These are phyloP conservation scores for Horisme vitalbata DNA, from an alignment of 2,888 invertebrate species.

Conservation along the genomic window DNA sequence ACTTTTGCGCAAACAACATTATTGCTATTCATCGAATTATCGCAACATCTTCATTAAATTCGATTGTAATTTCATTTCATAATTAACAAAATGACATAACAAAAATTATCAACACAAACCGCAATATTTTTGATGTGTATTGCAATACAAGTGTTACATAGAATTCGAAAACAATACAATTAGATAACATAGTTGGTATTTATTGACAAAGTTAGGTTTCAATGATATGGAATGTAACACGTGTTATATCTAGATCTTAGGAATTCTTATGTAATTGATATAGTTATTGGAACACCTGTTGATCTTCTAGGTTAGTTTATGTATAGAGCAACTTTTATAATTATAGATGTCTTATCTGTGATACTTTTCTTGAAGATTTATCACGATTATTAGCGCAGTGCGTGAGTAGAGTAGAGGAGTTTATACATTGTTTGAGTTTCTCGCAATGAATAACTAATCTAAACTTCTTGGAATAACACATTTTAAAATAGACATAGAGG, in stretches of 20 bases:
- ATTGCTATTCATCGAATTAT: constrained; percentile 17
- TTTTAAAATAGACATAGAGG: no score
- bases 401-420: no score
- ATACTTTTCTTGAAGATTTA: not conserved
- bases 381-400: not conserved
- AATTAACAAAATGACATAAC: constrained; percentile 39
- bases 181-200: constrained; percentile 21
- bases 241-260: constrained; percentile 28
- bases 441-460: no score
- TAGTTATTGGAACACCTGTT: constrained; percentile 25
- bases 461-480: no score
- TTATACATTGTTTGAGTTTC: no score
- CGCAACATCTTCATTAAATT: constrained; percentile 17
- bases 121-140: constrained; percentile 28
- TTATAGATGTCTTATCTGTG: no score
- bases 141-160: constrained; percentile 31
- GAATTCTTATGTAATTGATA: constrained; percentile 29
- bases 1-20: constrained; percentile 19
- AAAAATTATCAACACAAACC: constrained; percentile 31
- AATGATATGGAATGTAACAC: constrained; percentile 28
- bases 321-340: not conserved
- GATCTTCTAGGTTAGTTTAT: constrained; percentile 26
- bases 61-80: constrained; percentile 19
- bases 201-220: constrained; percentile 23
- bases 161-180: constrained; percentile 31